These are phyloP conservation scores for Hippocampus zosterae DNA, from an alignment of 2,113 vertebrate genomes.

Conservation along the genomic window DNA sequence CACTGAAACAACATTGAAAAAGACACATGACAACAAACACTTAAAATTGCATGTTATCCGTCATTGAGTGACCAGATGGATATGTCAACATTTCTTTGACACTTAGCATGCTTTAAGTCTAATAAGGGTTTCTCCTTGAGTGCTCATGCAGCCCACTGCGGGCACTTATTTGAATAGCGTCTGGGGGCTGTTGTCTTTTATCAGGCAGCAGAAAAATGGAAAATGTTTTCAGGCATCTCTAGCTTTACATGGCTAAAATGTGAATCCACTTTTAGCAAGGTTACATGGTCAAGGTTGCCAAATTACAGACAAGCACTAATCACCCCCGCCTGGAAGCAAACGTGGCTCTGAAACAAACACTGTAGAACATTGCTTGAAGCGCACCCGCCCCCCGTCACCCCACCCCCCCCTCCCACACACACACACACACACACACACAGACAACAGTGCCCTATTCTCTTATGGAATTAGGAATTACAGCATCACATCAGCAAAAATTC, in stretches of 20 bases:
- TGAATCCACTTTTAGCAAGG: slow-evolving; percentile 72
- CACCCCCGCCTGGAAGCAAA: slow-evolving; percentile 62
- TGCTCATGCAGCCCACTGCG: slow-evolving; percentile 44
- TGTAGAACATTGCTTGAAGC: slow-evolving; percentile 52
- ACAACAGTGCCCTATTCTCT: slow-evolving; percentile 26
- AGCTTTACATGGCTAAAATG: slow-evolving; percentile 64
- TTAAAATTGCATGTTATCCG: not conserved
- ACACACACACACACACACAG: too few relatives aligned
- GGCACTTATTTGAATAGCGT: slow-evolving; percentile 60
- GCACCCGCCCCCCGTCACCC: slow-evolving; percentile 9
- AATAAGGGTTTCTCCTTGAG: slow-evolving; percentile 65
- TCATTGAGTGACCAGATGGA: slow-evolving; percentile 34
- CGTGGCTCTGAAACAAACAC: slow-evolving; percentile 60
- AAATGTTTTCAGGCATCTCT: slow-evolving; percentile 71
- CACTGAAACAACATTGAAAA: not conserved
- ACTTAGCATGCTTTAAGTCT: slow-evolving; percentile 59
- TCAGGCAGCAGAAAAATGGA: slow-evolving; percentile 58
- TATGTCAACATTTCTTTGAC: slow-evolving; percentile 56
- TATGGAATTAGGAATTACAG: slow-evolving; percentile 66
- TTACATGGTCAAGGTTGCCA: slow-evolving; percentile 72
- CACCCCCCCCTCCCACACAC: not conserved
- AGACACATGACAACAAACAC: not conserved
- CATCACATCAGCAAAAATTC: slow-evolving; percentile 59
- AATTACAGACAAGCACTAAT: slow-evolving; percentile 70
- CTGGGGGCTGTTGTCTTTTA: slow-evolving; percentile 54